Evolutionary conservation across 2,113 vertebrate genomes (phyloP), one percentile per base, ranked within the genome.

Genomic region (Eulacestoma nigropectus): DNA sequence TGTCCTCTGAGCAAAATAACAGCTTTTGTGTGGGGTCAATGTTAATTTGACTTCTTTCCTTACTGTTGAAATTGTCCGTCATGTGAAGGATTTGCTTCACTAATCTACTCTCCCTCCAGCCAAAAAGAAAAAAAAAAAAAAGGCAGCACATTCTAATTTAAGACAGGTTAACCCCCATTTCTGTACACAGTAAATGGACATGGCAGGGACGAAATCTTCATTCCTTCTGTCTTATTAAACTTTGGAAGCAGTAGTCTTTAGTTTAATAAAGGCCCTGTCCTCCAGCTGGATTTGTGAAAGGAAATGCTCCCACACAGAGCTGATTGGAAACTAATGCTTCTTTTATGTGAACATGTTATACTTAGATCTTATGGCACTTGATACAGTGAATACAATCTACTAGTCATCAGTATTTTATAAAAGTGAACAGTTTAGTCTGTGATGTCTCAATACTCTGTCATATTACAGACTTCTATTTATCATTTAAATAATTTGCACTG

Each of bases 241-340:
- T 83, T 80, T 23, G 53, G 52, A 94, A 77, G 52, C 41, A 37
- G 42, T 72, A 92, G 72, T 23, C 69, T 72, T 84, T 33, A 77
- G 30, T 90, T 93, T 89, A 90, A 86, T 75, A 90, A 93, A 93
- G 73, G 9, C 37, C 62, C 29, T 76, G 53, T 93, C 83, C 52
- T 93, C 64, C 44, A 88, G 83, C 84, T 96, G 96, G 86, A 87
- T 96, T 90, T 92, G 69, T 81, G 49, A 88, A 92, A 79, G 92
- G 88, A 95, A 96, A 64, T 78, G 86, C 93, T 96, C 88, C 96
- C 92, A 93, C 96, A 82, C 88, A 89, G 64, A 89, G n/a, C 76
- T 89, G 69, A 78, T 72, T 93, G 87, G 64, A 84, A 95, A 64
- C 46, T 93, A 81, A 95, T 88, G 60, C 55, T 93, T 52, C 72